Base-by-base conservation (phyloP, 2,113 vertebrate genomes). In the Monopterus albus region DNA sequence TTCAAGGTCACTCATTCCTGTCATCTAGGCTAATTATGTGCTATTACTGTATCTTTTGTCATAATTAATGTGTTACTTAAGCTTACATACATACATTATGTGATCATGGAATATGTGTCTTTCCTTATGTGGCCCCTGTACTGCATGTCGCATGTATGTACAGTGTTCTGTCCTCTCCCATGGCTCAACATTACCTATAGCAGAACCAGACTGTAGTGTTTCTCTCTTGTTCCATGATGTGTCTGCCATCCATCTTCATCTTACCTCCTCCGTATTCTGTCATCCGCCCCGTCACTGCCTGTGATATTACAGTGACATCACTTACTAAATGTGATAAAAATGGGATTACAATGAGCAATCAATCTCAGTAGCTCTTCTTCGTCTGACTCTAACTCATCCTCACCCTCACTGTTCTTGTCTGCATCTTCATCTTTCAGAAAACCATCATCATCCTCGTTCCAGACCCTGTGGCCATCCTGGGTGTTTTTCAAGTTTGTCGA, bases 351-450 rank as follows among this genome's bases (percentile, higher is more conserved):
- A 17, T 65, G 81, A 74, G 81, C 73, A 43, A 88, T 31, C 28
- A 85, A 79, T 38, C 72, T 83, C 35, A 90, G 58, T 49, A 89
- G 77, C 79, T 90, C 88, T 49, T 87, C 88, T 7, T 92, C 87
- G 0, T 88, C 90, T 29, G 85, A 3, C 9, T 70, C 78, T 42
- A 89, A 81, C 26, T 90, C 85, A 47, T 4, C 11, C 3, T 72
- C 82, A 71, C 50, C 69, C 14, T 79, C 75, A 42, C 71, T 81
- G 63, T 78, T 76, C 55, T 75, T 85, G 56, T 42, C 72, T 42
- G 31, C 77, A 15, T 86, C 83, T 45, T 82, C 70, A 28, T 87
- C 74, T 17, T 65, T 84, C 35, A 64, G 74, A 53, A 72, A 46
- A 42, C 67, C 85, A 3, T 81, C 74, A 5, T 81, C 69, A 2